Evolutionary conservation across 2,888 invertebrate genomes (phyloP).

Genomic region (Oligia latruncula): DNA sequence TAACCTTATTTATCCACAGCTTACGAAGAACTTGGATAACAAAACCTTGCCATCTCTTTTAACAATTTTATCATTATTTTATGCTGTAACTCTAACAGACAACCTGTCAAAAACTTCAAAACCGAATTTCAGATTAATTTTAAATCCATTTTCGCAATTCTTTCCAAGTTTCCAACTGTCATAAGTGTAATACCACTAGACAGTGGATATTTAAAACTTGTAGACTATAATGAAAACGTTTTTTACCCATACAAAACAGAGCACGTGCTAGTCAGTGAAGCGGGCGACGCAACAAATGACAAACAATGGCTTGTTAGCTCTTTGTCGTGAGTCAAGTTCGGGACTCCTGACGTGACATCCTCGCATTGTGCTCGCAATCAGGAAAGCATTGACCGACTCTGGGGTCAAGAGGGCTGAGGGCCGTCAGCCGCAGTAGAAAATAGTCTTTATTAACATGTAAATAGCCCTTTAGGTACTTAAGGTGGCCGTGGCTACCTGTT

Average conservation of each 20-base stretch:
- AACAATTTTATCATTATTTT: background rate
- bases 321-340: conserved; percentile 84
- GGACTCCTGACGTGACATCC: conserved; percentile 82
- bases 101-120: background rate
- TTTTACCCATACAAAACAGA: conserved; percentile 39
- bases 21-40: background rate
- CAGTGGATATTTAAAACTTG: background rate
- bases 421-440: conserved; percentile 10
- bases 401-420: conserved; percentile 67
- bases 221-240: conserved; percentile 17
- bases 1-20: conserved; percentile 12
- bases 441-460: conserved; percentile 48
- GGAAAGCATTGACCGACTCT: conserved; percentile 83
- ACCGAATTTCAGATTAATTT: background rate
- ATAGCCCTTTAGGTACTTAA: conserved; percentile 26
- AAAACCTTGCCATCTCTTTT: background rate
- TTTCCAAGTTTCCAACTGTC: background rate
- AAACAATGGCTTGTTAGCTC: conserved; percentile 87
- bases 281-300: conserved; percentile 72
- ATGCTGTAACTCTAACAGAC: background rate
- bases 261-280: conserved; percentile 60
- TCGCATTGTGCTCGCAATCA: conserved; percentile 83
- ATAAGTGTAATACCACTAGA: background rate
- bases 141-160: background rate
- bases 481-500: conserved; percentile 33